These are phyloP conservation scores for Hippocampus abdominalis DNA, from an alignment of 2,113 vertebrate species.

Conservation along the genomic window DNA sequence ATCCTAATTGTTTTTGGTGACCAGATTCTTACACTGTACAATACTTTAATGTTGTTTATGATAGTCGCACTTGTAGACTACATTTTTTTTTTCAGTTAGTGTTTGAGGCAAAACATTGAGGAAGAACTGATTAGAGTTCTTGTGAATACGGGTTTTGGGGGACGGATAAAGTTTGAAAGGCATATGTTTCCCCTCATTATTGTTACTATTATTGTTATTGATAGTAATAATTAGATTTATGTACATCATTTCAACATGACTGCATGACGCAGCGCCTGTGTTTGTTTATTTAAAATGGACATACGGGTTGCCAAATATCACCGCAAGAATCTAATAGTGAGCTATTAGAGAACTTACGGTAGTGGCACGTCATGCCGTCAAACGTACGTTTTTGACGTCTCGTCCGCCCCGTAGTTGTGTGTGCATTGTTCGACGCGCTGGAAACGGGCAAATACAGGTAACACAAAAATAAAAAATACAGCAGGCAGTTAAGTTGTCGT, in stretches of 20 bases:
- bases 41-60: too few relatives aligned
- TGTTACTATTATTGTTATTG: too few relatives aligned
- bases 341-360: slow-evolving; percentile 6
- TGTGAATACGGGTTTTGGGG: too few relatives aligned
- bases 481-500: background rate
- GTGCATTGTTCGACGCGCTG: slow-evolving; percentile 48
- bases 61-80: too few relatives aligned
- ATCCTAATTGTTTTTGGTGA: too few relatives aligned
- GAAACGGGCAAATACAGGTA: slow-evolving; percentile 47
- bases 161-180: too few relatives aligned
- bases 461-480: slow-evolving; percentile 6
- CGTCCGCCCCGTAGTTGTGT: slow-evolving; percentile 32
- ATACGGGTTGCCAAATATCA: background rate
- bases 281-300: background rate
- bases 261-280: background rate
- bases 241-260: background rate
- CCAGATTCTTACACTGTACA: too few relatives aligned
- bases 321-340: background rate
- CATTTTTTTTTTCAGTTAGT: too few relatives aligned
- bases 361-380: slow-evolving; percentile 25
- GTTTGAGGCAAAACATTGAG: too few relatives aligned
- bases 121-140: too few relatives aligned
- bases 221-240: too few relatives aligned
- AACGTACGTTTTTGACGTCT: slow-evolving; percentile 5
- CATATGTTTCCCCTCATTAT: too few relatives aligned